phyloP scores from a whole-genome alignment of 2,797 vertebrate species.

The Rachycentron canadum region DNA sequence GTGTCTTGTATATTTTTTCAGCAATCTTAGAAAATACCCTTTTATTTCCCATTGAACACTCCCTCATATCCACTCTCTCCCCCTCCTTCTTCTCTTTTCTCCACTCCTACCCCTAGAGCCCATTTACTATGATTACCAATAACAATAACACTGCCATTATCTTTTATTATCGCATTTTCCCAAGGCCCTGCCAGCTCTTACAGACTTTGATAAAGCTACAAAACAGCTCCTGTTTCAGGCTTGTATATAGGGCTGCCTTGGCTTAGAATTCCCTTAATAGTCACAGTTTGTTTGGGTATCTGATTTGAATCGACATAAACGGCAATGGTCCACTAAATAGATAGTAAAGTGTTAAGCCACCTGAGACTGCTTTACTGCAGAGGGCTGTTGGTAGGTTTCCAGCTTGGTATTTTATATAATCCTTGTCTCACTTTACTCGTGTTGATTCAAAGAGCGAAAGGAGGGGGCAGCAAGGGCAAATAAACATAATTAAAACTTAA shows the following conservation, averaged over 20 bases:
- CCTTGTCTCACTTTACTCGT: slow-evolving; percentile 30
- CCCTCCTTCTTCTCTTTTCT: slow-evolving; percentile 35
- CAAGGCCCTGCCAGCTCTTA: slow-evolving; percentile 55
- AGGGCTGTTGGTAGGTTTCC: slow-evolving; percentile 45
- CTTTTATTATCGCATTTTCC: slow-evolving; percentile 79
- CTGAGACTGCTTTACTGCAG: slow-evolving; percentile 51
- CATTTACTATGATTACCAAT: slow-evolving; percentile 79
- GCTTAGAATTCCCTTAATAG: slow-evolving; percentile 63
- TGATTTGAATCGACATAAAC: slow-evolving; percentile 60
- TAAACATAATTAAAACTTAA: slow-evolving; percentile 35
- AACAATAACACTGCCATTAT: slow-evolving; percentile 79
- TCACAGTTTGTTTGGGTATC: slow-evolving; percentile 59
- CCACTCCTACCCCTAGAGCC: slow-evolving; percentile 64
- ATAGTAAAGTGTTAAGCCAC: slow-evolving; percentile 60
- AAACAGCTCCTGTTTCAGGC: slow-evolving; percentile 64
- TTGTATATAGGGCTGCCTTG: slow-evolving; percentile 46
- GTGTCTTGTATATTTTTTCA: slow-evolving; percentile 50
- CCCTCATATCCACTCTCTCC: slow-evolving; percentile 9
- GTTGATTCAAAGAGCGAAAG: slow-evolving; percentile 28
- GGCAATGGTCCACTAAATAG: slow-evolving; percentile 70
- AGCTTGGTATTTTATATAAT: slow-evolving; percentile 43
- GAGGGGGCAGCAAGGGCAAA: neutral
- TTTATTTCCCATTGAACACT: slow-evolving; percentile 35
- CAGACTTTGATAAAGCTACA: slow-evolving; percentile 71
- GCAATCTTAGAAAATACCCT: slow-evolving; percentile 34